Evolutionary conservation across 1,140 invertebrate species (phyloP).

Genomic region (Adelges cooleyi): DNA sequence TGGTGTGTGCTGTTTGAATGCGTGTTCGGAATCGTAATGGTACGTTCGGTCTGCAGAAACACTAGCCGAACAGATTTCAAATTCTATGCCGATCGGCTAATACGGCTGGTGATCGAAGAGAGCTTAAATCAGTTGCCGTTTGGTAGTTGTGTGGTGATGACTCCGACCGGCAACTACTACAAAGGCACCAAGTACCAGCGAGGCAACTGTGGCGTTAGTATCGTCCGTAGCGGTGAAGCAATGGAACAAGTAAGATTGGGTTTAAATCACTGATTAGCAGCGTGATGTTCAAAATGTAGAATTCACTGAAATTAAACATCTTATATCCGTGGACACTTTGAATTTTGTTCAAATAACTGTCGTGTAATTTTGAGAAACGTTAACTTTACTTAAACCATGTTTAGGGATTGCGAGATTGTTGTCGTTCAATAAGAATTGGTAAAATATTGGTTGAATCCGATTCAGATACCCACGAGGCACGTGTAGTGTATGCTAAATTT

Average conservation of each 20-base stretch:
- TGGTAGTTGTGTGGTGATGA: conserved; percentile 72
- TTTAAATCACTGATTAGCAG: too few species aligned
- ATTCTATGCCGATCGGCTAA: conserved; percentile 91
- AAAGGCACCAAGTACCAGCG: conserved; percentile 86
- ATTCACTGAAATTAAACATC: too few species aligned
- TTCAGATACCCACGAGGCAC: conserved; percentile 88
- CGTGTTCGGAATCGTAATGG: background rate
- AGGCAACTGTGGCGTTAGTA: conserved; percentile 96
- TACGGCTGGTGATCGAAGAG: conserved; percentile 93
- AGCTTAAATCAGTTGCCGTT: conserved; percentile 95
- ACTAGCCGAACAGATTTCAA: conserved; percentile 93
- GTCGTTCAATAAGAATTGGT: conserved; percentile 91
- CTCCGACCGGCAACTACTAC: conserved; percentile 83
- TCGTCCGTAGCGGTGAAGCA: conserved; percentile 76
- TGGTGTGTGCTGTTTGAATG: conserved; percentile 4
- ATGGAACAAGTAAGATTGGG: conserved; percentile 73
- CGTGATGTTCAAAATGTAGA: too few species aligned
- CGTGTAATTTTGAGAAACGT: background rate
- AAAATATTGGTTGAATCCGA: conserved; percentile 97
- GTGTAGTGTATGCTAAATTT: conserved; percentile 95
- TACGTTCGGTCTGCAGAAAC: conserved; percentile 47
- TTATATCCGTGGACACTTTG: too few species aligned
- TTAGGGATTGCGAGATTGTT: conserved; percentile 87
- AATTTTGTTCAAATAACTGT: too few species aligned
- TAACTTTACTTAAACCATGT: conserved; percentile 30